Base-by-base conservation (phyloP, 1,140 invertebrate species). In the Pogonognathellus flavescens region DNA sequence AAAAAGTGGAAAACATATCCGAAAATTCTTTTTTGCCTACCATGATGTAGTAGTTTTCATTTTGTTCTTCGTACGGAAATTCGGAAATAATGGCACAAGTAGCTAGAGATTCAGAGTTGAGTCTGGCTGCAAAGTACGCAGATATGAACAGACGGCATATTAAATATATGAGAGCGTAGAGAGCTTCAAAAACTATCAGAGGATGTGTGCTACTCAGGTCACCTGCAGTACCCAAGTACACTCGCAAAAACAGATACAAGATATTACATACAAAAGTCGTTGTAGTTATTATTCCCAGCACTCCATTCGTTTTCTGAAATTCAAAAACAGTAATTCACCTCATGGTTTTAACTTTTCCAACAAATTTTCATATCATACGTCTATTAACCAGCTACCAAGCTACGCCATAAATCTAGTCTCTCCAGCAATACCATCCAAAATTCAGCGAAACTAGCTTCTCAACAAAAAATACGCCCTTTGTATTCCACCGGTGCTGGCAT, bases 221-320 rank as follows among this genome's bases (percentile, higher is more conserved):
- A 25, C 18, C 50, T n/a, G 62, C 70, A 1, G 83, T 13, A 6
- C 85, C 85, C n/a, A 83, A 59, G 55, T 83, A 86, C 1, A 86
- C 72, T 20, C 85, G 85, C 14, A 66, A 83, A 53, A 86, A 86
- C 50, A 86, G 41, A 82, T 86, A 86, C 25, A 83, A 57, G 72
- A 86, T 86, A 49, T 86, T 86, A 52, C 85, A 86, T 10, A 70
- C 55, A 31, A 86, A 83, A 13, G 66, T 49, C 52, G 85, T 86
- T 16, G 62, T 59, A 11, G 70, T 84, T 49, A 86, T 83, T 10
- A 57, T 11, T 22, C 81, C 81, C 41, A 86, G 70, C 53, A 84
- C 31, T 80, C 49, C n/a, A 50, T 86, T 72, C 20, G 85, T 72
- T 62, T 57, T 86, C 85, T 86, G 50, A 80, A 70, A 60, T 62